phyloP scores from a whole-genome alignment of 2,797 vertebrate genomes.

The Lacerta agilis region DNA sequence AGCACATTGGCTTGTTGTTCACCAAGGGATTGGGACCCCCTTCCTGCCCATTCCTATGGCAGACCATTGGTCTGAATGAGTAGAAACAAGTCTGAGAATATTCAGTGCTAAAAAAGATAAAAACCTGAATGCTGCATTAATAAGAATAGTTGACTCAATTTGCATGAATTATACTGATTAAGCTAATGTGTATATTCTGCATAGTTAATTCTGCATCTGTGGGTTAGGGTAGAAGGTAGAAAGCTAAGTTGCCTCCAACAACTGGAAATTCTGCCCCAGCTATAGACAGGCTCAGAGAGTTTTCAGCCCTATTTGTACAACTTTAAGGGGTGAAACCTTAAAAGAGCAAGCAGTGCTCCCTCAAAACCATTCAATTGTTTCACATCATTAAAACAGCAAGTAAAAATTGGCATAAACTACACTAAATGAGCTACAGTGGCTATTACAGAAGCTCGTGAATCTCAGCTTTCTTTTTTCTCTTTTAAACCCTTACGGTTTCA shows the following conservation, averaged over 20 bases:
- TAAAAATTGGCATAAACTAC: background rate
- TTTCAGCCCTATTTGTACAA: background rate
- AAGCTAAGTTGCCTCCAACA: background rate
- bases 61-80: background rate
- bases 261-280: background rate
- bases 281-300: background rate
- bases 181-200: background rate
- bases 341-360: background rate
- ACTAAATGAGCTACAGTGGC: background rate
- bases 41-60: background rate
- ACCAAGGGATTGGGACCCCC: background rate
- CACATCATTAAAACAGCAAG: background rate
- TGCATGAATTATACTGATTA: background rate
- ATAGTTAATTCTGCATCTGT: background rate
- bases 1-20: background rate
- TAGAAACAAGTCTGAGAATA: background rate
- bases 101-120: background rate
- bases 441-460: background rate
- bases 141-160: background rate
- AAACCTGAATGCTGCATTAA: background rate
- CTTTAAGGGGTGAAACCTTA: background rate
- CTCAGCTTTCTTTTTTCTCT: background rate
- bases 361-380: background rate
- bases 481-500: slow-evolving; percentile 11
- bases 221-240: background rate